Conservation (phyloP, 2,797 vertebrate species). For the Schizothorax lantsangensis region DNA sequence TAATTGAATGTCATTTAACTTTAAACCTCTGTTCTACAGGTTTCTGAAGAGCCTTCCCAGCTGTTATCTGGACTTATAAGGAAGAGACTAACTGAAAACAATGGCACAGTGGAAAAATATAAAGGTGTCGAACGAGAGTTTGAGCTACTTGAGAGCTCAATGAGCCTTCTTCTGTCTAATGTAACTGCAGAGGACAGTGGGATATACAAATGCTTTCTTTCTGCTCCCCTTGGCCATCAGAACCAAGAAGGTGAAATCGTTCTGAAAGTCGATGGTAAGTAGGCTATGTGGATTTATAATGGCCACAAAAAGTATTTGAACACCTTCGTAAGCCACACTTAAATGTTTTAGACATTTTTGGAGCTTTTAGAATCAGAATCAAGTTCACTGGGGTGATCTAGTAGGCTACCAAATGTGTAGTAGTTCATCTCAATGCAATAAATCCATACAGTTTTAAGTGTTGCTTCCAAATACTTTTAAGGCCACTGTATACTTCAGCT, state of each 20-base stretch:
- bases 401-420: not conserved
- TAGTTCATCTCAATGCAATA: not conserved
- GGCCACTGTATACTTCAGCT: not conserved
- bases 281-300: not conserved
- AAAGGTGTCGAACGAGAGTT: slow-evolving; percentile 47
- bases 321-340: not conserved
- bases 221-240: slow-evolving; percentile 72
- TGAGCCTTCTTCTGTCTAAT: slow-evolving; percentile 65
- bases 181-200: slow-evolving; percentile 65
- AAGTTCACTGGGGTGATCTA: not conserved
- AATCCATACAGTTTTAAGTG: not conserved
- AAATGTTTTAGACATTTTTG: not conserved
- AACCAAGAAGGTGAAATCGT: slow-evolving; percentile 64
- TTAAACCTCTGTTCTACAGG: slow-evolving; percentile 43
- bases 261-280: slow-evolving; percentile 72
- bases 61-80: slow-evolving; percentile 56
- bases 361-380: not conserved
- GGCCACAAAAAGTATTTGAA: not conserved
- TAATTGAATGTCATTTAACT: not conserved
- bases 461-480: not conserved
- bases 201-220: slow-evolving; percentile 70
- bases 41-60: slow-evolving; percentile 33
- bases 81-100: slow-evolving; percentile 42
- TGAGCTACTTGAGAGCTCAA: slow-evolving; percentile 51
- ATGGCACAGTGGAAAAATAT: slow-evolving; percentile 41